Base-by-base conservation (phyloP, 2,113 vertebrate genomes). In the Hyla sarda region DNA sequence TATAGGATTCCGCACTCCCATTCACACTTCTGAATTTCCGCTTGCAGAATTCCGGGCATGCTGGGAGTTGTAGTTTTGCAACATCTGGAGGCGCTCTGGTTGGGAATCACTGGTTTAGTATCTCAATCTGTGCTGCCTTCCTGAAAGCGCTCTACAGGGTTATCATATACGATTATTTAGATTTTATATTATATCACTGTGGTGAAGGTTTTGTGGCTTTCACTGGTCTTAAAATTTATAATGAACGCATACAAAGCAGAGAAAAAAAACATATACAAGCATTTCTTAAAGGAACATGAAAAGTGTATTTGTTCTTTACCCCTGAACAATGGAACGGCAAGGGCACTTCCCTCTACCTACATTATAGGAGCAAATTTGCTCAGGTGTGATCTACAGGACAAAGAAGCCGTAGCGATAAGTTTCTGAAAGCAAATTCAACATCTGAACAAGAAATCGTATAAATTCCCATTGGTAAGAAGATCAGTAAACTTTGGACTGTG, bases 381-480 rank as follows among this genome's bases (percentile, higher is more conserved):
- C 78, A 62, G 56, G 58, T 12, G 56, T 81, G n/a, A 81, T n/a
- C 77, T 60, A 45, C 56, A 80, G 77, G 48, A 79, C 76, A 52
- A 19, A 32, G 54, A 11, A 5, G 34, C 37, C 34, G 34, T 16
- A 74, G 28, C 17, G 32, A 79, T n/a, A 34, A 60, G 32, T 78
- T 32, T 30, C 12, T 78, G 50, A 78, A 80, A 80, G 34, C 78
- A 81, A 62, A 62, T 47, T 37, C 37, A 80, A 45, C n/a, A 56
- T 45, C 56, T 45, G 13, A 77, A 32, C 32, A 60, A n/a, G 19
- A 21, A 60, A 72, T 28, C 23, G 28, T 60, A 28, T 16, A 72
- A 50, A 71, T 54, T 50, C 50, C 45, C 47, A 72, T 56, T 73
- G 82, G 73, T 37, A 41, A 52, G 1, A 54, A 52, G 82, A 83